phyloP scores from a whole-genome alignment of 2,113 vertebrate genomes.

The Pelusios castaneus region DNA sequence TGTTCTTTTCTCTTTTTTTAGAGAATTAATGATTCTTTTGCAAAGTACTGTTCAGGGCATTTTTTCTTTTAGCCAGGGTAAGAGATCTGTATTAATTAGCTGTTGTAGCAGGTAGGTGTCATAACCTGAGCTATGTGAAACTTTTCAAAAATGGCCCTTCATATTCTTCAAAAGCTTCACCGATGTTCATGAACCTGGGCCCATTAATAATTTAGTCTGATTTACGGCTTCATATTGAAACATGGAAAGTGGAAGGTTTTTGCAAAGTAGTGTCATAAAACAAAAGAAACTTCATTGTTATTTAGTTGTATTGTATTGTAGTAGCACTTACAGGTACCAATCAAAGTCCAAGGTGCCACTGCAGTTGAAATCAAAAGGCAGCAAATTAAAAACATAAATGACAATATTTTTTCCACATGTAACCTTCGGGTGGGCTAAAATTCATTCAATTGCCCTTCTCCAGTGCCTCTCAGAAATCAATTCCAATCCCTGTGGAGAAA shows the following conservation, averaged over 20 bases:
- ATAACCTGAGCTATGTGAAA: neutral
- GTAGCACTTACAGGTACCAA: neutral
- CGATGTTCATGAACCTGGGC: neutral
- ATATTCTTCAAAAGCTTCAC: neutral
- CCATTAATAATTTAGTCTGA: neutral
- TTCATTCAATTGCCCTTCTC: no score
- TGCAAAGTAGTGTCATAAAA: neutral
- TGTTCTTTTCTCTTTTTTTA: constrained; percentile 22
- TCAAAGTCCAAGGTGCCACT: neutral
- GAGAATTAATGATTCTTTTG: constrained; percentile 25
- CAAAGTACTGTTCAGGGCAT: neutral
- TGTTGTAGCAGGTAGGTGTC: neutral
- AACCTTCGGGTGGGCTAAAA: no score
- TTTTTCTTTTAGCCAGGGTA: constrained; percentile 1
- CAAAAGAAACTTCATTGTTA: neutral
- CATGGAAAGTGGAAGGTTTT: neutral
- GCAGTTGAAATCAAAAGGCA: neutral
- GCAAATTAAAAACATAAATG: neutral
- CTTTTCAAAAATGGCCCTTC: neutral
- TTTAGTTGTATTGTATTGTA: neutral
- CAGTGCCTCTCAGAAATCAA: no score
- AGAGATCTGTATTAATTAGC: neutral
- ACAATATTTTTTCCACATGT: neutral
- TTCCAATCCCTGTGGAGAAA: no score
- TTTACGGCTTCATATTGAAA: neutral